Conservation (phyloP, 2,888 invertebrate genomes). For the Poecilus cupreus region DNA sequence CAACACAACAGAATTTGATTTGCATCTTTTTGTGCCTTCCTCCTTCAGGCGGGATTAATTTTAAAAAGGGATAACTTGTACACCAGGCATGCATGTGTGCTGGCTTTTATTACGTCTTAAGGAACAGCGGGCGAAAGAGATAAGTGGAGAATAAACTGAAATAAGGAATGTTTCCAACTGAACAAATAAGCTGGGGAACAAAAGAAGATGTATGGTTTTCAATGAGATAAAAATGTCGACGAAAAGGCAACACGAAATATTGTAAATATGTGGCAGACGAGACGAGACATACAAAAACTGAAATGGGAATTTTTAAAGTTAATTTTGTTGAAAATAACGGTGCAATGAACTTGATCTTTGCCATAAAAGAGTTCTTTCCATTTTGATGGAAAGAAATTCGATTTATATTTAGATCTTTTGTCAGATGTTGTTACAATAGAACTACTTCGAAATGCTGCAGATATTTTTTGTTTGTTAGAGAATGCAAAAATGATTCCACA, state of each 20-base stretch:
- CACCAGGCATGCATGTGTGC: not conserved
- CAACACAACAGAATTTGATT: not conserved
- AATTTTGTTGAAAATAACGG: not conserved
- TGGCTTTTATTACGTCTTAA: not conserved
- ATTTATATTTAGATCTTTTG: too few relatives aligned
- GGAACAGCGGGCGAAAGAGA: not conserved
- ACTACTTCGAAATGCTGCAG: too few relatives aligned
- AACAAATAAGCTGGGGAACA: conserved; percentile 17
- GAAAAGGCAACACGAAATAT: not conserved
- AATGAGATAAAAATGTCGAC: not conserved
- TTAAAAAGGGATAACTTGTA: conserved; percentile 1
- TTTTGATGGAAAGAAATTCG: not conserved
- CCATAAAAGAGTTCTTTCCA: not conserved
- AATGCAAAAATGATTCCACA: too few relatives aligned
- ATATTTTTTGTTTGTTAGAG: too few relatives aligned
- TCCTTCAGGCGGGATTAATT: conserved; percentile 14
- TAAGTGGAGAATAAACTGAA: conserved; percentile 18
- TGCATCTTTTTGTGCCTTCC: not conserved
- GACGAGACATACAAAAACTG: not conserved
- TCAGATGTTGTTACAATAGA: too few relatives aligned
- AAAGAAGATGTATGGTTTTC: conserved; percentile 12
- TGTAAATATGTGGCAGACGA: not conserved
- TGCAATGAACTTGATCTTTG: conserved; percentile 4
- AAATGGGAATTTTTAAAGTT: not conserved
- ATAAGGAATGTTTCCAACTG: conserved; percentile 14